Conservation (phyloP, 2,113 vertebrate genomes). For the Recurvirostra avosetta region DNA sequence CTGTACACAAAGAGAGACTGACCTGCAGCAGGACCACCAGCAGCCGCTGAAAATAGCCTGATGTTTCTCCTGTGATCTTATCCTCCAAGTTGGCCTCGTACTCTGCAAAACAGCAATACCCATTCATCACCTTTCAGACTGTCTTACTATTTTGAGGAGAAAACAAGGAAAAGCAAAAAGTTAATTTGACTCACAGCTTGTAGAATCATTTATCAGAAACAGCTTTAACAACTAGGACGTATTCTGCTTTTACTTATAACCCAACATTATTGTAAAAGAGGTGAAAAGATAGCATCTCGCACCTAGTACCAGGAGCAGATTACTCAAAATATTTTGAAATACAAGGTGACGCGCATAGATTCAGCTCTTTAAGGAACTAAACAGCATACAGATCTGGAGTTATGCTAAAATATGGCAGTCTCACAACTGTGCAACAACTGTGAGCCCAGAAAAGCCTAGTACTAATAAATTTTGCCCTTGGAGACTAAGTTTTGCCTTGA, state of each 20-base stretch:
- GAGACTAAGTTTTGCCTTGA: not conserved
- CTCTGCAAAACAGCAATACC: constrained; percentile 75
- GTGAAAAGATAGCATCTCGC: not conserved
- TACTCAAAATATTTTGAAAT: not conserved
- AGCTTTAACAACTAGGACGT: not conserved
- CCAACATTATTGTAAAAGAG: not conserved
- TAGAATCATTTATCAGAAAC: not conserved
- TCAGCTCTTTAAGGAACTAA: not conserved
- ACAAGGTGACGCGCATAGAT: not conserved
- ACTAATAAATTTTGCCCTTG: not conserved
- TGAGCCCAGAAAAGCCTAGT: not conserved
- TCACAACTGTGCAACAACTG: not conserved
- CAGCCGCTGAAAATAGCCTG: constrained; percentile 88
- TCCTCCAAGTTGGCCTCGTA: constrained; percentile 87
- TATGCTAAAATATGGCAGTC: not conserved
- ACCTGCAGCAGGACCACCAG: constrained; percentile 95
- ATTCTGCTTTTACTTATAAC: not conserved
- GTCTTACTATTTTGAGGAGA: not conserved
- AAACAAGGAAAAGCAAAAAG: not conserved
- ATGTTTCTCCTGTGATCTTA: constrained; percentile 86
- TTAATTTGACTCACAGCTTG: not conserved
- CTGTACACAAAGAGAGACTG: not conserved
- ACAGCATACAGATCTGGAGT: not conserved
- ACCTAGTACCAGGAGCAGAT: not conserved
- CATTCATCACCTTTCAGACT: not conserved